A percentile compares a stretch with the other conserved stretches of the same genome.
phyloP scores from a whole-genome alignment of 2,113 vertebrate species.

The Nibea albiflora region DNA sequence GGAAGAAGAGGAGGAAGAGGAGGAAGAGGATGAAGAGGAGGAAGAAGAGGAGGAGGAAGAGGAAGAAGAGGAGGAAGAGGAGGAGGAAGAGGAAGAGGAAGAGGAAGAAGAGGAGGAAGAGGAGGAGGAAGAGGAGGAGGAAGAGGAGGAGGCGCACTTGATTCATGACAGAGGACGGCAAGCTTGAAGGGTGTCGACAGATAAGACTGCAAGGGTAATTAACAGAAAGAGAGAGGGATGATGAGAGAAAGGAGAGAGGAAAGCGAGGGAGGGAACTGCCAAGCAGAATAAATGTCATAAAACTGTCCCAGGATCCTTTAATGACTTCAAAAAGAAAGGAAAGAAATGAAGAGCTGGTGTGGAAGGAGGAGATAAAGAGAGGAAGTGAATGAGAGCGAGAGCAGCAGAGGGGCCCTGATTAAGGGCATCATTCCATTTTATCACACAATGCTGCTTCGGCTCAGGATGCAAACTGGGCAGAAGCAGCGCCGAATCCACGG shows the following conservation, averaged over 20 bases:
- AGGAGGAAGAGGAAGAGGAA: too few relatives aligned
- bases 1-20: too few relatives aligned
- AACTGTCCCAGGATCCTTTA: constrained; percentile 71
- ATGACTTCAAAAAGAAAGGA: constrained; percentile 65
- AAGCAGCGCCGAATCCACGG: constrained; percentile 5
- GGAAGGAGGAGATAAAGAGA: constrained; percentile 66
- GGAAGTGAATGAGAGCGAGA: constrained; percentile 38
- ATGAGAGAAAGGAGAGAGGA: constrained; percentile 38
- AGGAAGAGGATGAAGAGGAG: constrained; percentile 17
- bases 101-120: neutral
- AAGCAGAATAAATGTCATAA: constrained; percentile 77
- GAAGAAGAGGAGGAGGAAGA: constrained; percentile 6
- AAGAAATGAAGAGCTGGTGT: constrained; percentile 43
- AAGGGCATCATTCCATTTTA: constrained; percentile 68
- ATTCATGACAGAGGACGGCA: constrained; percentile 75
- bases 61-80: neutral
- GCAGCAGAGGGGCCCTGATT: constrained; percentile 54
- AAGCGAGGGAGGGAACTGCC: constrained; percentile 39
- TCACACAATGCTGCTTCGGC: constrained; percentile 50
- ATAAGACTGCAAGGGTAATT: constrained; percentile 79
- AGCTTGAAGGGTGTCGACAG: constrained; percentile 76
- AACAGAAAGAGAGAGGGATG: constrained; percentile 73
- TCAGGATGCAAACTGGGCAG: constrained; percentile 41
- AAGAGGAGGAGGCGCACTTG: constrained; percentile 48
- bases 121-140: constrained; percentile 5